A percentile compares a stretch with the other conserved stretches of the same genome.
Evolutionary conservation across 2,797 vertebrate genomes (phyloP).

Genomic region (Sarcophilus harrisii): DNA sequence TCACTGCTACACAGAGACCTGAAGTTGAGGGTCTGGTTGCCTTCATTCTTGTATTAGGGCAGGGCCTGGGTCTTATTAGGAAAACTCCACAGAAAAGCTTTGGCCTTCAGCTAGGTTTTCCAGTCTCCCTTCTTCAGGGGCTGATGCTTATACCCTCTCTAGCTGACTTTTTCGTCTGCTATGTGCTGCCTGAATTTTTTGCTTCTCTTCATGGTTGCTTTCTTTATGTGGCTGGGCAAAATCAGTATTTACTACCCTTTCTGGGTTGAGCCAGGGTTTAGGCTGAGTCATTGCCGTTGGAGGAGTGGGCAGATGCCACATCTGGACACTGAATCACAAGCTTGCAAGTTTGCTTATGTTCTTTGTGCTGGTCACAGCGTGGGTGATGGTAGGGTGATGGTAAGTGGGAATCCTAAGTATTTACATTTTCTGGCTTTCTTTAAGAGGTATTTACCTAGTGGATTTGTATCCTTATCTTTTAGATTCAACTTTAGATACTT

Average conservation of each 20-base stretch:
- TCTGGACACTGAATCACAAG: not conserved
- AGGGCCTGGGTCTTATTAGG: not conserved
- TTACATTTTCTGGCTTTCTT: not conserved
- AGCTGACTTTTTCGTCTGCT: not conserved
- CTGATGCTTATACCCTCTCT: not conserved
- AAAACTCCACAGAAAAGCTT: not conserved
- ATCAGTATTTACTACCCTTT: not conserved
- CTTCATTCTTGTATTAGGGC: not conserved
- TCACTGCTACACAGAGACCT: not conserved
- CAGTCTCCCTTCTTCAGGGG: not conserved
- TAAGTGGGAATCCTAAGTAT: not conserved
- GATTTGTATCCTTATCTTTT: not conserved
- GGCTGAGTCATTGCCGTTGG: not conserved
- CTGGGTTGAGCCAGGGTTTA: not conserved
- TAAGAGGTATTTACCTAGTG: not conserved
- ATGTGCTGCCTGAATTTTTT: not conserved
- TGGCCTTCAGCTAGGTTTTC: not conserved
- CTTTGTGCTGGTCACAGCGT: not conserved
- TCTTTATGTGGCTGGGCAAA: not conserved
- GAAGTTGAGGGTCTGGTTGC: not conserved
- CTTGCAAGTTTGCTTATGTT: not conserved
- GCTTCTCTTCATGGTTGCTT: not conserved
- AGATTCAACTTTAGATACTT: not conserved
- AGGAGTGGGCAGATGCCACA: not conserved
- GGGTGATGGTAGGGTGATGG: not conserved